A percentile compares a stretch with the other conserved stretches of the same genome.
Conservation (phyloP, 1,140 invertebrate species). For the Pseudomyrmex flavicornis region DNA sequence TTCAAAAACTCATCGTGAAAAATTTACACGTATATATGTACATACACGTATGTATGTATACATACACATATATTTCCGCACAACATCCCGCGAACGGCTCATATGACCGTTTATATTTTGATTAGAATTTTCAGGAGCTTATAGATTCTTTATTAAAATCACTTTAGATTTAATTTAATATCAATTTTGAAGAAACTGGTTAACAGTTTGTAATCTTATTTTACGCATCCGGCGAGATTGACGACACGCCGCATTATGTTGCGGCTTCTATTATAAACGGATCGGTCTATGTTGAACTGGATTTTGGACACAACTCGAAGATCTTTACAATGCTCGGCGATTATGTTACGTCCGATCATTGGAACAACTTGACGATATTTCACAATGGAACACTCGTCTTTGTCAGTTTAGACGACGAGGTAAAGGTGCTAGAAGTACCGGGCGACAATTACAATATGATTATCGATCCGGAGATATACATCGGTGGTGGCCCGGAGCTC, state of each 20-base stretch:
- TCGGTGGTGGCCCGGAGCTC: constrained; percentile 93
- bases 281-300: constrained; percentile 92
- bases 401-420: constrained; percentile 91
- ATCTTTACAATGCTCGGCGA: constrained; percentile 89
- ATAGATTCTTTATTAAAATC: no score
- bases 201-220: constrained; percentile 86
- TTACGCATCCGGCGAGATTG: constrained; percentile 94
- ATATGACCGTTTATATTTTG: no score
- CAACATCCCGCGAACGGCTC: no score
- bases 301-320: constrained; percentile 91
- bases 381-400: constrained; percentile 90
- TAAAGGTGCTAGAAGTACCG: constrained; percentile 89
- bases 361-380: constrained; percentile 96
- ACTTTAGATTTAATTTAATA: neutral
- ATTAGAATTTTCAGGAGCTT: no score
- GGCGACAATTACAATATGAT: constrained; percentile 92
- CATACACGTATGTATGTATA: no score
- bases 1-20: no score
- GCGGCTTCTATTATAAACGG: constrained; percentile 92
- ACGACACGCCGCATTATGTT: constrained; percentile 92
- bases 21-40: no score
- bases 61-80: no score
- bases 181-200: neutral
- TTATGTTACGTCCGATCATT: constrained; percentile 90
- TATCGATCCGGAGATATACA: constrained; percentile 97